Conservation (phyloP, 2,797 vertebrate genomes). For the Emydoidea blandingii region DNA sequence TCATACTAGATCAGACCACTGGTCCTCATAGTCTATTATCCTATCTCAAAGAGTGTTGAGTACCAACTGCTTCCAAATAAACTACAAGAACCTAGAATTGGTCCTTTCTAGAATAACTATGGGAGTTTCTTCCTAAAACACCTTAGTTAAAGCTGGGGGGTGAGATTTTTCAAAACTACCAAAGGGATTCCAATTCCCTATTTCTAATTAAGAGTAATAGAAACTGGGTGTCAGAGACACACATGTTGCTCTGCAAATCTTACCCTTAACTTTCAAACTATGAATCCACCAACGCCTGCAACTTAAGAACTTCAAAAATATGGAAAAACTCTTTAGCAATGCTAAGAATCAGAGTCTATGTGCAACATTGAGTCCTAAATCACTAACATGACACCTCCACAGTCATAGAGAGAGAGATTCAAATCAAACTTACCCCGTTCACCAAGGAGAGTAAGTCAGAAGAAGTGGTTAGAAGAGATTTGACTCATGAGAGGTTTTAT, state of each 20-base stretch:
- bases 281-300: neutral
- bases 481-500: conserved; percentile 34
- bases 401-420: fast-evolving
- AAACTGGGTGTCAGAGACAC: neutral
- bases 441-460: neutral
- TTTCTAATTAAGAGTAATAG: neutral
- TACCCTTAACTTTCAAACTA: neutral
- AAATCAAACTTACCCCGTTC: conserved; percentile 40
- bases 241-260: neutral
- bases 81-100: neutral
- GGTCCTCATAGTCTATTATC: neutral
- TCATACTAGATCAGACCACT: neutral
- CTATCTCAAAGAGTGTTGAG: neutral
- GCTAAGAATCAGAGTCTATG: neutral
- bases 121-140: too few relatives aligned
- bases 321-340: too few relatives aligned
- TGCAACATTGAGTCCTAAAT: neutral
- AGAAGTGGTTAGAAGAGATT: neutral
- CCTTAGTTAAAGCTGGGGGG: too few relatives aligned
- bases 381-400: neutral
- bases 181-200: neutral
- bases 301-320: too few relatives aligned
- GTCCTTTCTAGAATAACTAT: neutral
- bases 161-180: too few relatives aligned
- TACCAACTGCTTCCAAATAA: neutral